Percentiles rank a stretch among this genome's conserved stretches.
Conservation (phyloP, 2,113 vertebrate genomes). For the Saccopteryx leptura region DNA sequence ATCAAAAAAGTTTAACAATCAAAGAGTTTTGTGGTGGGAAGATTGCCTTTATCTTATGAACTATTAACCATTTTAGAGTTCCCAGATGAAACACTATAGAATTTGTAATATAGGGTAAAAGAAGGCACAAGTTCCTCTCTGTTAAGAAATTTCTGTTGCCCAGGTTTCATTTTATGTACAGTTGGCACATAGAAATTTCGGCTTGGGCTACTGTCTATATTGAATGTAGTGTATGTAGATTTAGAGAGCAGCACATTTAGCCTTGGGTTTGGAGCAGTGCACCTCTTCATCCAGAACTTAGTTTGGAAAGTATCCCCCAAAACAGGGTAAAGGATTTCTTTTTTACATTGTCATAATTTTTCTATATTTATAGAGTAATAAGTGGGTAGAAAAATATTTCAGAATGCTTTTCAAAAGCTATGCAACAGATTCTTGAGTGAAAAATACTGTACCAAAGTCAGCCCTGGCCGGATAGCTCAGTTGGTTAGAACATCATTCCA, state of each 20-base stretch:
- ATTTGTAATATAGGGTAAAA: conserved; percentile 10
- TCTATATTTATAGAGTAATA: not conserved
- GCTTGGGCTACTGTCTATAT: not conserved
- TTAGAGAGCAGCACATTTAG: not conserved
- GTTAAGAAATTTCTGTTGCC: conserved; percentile 41
- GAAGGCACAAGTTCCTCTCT: not conserved
- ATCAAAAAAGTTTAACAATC: conserved; percentile 40
- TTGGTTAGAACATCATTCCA: too few relatives aligned
- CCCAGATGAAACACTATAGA: not conserved
- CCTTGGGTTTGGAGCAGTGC: not conserved
- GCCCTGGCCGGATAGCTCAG: too few relatives aligned
- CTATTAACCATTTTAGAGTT: conserved; percentile 50
- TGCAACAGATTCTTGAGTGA: not conserved
- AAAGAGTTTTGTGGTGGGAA: conserved; percentile 39
- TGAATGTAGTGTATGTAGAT: not conserved
- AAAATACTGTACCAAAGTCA: not conserved
- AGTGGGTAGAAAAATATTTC: not conserved
- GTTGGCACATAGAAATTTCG: conserved; percentile 18
- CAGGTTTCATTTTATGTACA: not conserved
- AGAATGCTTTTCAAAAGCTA: not conserved
- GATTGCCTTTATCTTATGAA: conserved; percentile 44
- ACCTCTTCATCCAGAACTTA: conserved; percentile 2
- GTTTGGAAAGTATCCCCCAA: not conserved
- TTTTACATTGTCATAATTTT: conserved; percentile 35
- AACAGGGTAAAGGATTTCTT: not conserved